Conservation (phyloP, 2,888 invertebrate genomes). For the Epinotia nisella region DNA sequence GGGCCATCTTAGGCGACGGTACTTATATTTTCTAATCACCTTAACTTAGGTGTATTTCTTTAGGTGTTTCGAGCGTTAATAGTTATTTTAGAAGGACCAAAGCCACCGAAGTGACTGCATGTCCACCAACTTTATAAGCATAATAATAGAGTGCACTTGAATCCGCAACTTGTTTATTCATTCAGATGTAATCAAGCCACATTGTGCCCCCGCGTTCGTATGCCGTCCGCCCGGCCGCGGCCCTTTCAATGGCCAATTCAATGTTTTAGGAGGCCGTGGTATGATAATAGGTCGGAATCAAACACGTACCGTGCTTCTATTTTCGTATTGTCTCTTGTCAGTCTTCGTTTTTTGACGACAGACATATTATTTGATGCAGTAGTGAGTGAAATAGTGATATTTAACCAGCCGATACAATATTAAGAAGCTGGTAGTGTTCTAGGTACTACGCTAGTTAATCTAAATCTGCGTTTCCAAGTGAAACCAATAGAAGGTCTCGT, state of each 20-base stretch:
- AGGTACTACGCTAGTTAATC: not conserved
- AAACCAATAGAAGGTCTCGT: conserved; percentile 27
- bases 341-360: not conserved
- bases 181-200: conserved; percentile 62
- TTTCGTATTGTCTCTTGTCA: not conserved
- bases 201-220: conserved; percentile 58
- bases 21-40: not conserved
- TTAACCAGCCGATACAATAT: too few species aligned
- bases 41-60: not conserved
- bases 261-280: conserved; percentile 46
- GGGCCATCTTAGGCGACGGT: too few species aligned
- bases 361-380: too few species aligned
- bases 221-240: conserved; percentile 51
- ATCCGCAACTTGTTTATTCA: conserved; percentile 60
- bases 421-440: not conserved
- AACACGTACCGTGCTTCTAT: conserved; percentile 35
- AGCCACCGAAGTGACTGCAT: conserved; percentile 42
- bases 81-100: conserved; percentile 43
- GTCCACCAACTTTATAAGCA: conserved; percentile 53
- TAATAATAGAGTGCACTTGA: conserved; percentile 64
- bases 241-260: conserved; percentile 49
- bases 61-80: conserved; percentile 6
- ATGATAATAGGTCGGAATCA: conserved; percentile 31
- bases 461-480: conserved; percentile 24
- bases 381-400: too few species aligned